phyloP scores from a whole-genome alignment of 1,140 invertebrate genomes.

The Bombus difficillimus region DNA sequence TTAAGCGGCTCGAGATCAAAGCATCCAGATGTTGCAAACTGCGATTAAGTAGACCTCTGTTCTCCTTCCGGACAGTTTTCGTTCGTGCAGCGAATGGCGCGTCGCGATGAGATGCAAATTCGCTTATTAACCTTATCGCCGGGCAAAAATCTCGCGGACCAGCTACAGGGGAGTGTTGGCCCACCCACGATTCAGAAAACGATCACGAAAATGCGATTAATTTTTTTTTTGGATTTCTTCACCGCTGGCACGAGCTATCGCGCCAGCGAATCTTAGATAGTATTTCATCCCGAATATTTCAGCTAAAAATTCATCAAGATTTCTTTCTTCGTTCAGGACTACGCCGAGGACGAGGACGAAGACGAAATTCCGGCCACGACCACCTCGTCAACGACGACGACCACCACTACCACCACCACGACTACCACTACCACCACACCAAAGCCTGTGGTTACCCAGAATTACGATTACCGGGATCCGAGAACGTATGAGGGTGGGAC shows the following conservation, averaged over 20 bases:
- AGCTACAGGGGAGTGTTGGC: constrained; percentile 9
- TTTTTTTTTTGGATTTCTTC: background rate
- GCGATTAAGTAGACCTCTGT: constrained; percentile 59
- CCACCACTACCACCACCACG: constrained; percentile 51
- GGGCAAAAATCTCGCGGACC: constrained; percentile 49
- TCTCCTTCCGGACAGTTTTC: constrained; percentile 44
- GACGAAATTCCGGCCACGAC: constrained; percentile 58
- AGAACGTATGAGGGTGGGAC: constrained; percentile 64
- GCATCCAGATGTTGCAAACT: constrained; percentile 59
- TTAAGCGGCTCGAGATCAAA: constrained; percentile 68
- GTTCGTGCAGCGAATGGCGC: constrained; percentile 13
- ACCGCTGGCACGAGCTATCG: background rate
- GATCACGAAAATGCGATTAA: background rate
- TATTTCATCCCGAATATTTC: background rate
- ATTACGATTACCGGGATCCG: constrained; percentile 61
- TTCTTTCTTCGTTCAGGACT: constrained; percentile 67
- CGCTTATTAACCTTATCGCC: constrained; percentile 55
- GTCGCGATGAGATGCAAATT: constrained; percentile 57
- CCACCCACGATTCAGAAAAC: constrained; percentile 30
- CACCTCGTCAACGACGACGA: constrained; percentile 31
- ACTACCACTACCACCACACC: constrained; percentile 62
- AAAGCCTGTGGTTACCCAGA: constrained; percentile 49
- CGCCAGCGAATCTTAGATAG: background rate
- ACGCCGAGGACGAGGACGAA: constrained; percentile 72
- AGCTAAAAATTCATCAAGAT: constrained; percentile 8